Evolutionary conservation across 2,888 invertebrate genomes (phyloP).

Genomic region (Drosophila mayaguana): DNA sequence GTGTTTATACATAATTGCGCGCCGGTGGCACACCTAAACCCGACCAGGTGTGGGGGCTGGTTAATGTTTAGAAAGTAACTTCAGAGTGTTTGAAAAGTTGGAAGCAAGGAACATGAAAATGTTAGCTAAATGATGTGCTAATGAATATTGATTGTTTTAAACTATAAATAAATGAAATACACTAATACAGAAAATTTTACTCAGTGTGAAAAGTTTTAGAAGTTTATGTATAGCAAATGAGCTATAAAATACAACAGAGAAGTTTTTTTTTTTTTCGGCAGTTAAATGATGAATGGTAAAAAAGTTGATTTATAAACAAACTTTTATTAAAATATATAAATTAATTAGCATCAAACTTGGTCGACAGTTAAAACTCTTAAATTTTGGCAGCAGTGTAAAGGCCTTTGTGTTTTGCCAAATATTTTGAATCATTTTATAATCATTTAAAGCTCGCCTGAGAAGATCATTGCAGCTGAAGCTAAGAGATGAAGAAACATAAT

Average conservation of each 20-base stretch:
- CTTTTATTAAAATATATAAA: neutral
- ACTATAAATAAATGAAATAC: conserved; percentile 12
- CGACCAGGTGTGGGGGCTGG: conserved; percentile 17
- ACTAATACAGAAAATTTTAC: conserved; percentile 5
- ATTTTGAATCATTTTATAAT: neutral
- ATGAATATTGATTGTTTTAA: conserved; percentile 14
- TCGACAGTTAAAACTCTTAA: neutral
- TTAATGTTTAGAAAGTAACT: conserved; percentile 12
- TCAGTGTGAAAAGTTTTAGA: neutral
- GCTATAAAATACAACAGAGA: neutral
- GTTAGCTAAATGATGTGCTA: conserved; percentile 8
- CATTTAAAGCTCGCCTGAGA: neutral
- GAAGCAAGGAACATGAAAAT: neutral
- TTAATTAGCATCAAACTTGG: neutral
- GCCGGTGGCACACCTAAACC: conserved; percentile 40
- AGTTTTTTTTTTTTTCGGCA: neutral
- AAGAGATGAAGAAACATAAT: neutral
- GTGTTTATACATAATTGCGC: conserved; percentile 58
- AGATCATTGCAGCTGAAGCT: neutral
- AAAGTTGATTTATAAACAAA: neutral
- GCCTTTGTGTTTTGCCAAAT: too few relatives aligned
- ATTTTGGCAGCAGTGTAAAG: neutral
- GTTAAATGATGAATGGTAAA: neutral
- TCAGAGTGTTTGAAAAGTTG: conserved; percentile 15
- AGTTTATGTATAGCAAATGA: neutral